Base-by-base conservation (phyloP, 2,888 invertebrate genomes). In the Napeogenes sylphis region DNA sequence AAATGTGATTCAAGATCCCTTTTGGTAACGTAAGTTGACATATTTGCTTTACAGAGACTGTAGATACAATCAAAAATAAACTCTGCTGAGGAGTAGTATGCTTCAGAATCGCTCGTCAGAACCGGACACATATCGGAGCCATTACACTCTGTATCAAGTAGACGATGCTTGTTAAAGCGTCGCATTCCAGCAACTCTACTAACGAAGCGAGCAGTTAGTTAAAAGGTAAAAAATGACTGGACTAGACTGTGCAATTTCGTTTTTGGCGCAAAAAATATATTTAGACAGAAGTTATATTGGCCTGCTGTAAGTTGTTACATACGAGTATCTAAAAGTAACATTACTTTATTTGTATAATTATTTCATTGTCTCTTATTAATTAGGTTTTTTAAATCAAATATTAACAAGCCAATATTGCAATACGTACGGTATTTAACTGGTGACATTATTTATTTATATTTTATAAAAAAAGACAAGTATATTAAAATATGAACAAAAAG, bases 161-260 rank as follows among this genome's bases (percentile, higher is more conserved):
- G 59, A 53, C 62, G 59, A 42, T 45, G 63, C 63, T 66, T 59
- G 63, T 66, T 66, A 66, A 54, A 63, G n/a, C 53, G 61, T 57
- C 66, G 55, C 64, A 61, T 64, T 47, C 58, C 55, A 59, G 59
- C 55, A 59, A 63, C 63, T 58, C 46, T 54, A 32, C 61, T 66
- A 66, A 66, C 66, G 63, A 66, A 66, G 63, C 60, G 63, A 61
- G 63, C 47, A 47, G 58, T 47, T 59, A 59, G 53, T 55, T 63
- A 53, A 55, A 38, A 59, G 45, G 56, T 21, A 47, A 54, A 65
- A 62, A 61, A 56, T 14, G 47, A 32, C 38, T 38, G 60, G 60
- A 42, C 56, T 59, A 33, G 45, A 59, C 42, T 59, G 30, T 51
- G 46, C 51, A 56, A 30, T 59, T 35, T 55, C 55, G 14, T 45